phyloP scores from a whole-genome alignment of 2,113 vertebrate species.

The Montifringilla adamsi region DNA sequence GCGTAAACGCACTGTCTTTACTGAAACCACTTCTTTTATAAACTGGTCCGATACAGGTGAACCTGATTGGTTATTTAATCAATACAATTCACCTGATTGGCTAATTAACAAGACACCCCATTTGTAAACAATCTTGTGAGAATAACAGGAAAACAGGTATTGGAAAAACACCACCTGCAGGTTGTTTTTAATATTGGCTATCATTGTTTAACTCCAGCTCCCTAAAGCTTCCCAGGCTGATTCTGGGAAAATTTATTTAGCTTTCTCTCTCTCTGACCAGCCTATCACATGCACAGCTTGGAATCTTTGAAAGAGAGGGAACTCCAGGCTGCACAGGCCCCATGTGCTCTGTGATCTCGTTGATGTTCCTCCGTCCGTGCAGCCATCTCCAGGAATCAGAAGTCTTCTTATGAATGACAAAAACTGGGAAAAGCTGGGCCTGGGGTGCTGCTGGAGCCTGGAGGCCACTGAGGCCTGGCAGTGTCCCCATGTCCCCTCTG shows the following conservation, averaged over 20 bases:
- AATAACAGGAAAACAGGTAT: too few species aligned
- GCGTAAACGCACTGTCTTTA: rapidly evolving
- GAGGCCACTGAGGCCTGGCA: neutral
- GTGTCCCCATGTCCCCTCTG: too few species aligned
- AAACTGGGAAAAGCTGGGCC: neutral
- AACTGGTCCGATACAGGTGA: neutral
- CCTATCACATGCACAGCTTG: too few species aligned
- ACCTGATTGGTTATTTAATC: neutral
- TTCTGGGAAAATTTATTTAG: too few species aligned
- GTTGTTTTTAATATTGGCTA: too few species aligned
- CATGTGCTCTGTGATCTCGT: neutral
- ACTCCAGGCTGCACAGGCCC: neutral
- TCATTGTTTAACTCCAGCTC: too few species aligned
- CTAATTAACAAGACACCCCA: too few species aligned
- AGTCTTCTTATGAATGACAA: neutral
- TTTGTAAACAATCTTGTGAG: too few species aligned
- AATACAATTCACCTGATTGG: neutral
- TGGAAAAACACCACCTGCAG: too few species aligned
- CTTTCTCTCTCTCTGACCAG: too few species aligned
- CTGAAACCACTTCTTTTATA: neutral
- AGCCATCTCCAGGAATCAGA: neutral
- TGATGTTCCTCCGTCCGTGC: neutral
- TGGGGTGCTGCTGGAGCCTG: neutral
- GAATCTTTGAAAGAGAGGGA: neutral
- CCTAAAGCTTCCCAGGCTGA: too few species aligned